Percentiles rank a stretch among this genome's conserved stretches.
These are phyloP conservation scores for Diadema setosum DNA, from an alignment of 35 echinoderm and acorn worm genomes.

Conservation along the genomic window DNA sequence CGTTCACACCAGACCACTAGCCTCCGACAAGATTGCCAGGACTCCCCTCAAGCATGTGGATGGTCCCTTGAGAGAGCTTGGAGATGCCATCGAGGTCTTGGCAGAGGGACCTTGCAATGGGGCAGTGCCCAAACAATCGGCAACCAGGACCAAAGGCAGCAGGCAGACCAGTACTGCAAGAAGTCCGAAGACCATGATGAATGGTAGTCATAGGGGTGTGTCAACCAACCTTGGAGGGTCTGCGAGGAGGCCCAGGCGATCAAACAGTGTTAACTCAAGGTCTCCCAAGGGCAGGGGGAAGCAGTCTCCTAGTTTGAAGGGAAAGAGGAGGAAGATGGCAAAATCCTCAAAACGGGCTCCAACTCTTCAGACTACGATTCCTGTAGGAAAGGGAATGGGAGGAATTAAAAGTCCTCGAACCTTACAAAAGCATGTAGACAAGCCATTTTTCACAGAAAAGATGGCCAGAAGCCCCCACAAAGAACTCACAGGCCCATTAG, in stretches of 20 bases:
- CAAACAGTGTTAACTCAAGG: background rate
- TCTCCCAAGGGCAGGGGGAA: background rate
- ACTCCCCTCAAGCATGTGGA: background rate
- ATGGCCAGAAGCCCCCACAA: background rate
- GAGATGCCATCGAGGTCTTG: background rate
- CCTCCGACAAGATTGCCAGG: slow-evolving; percentile 6
- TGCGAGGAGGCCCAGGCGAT: background rate
- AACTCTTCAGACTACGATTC: no score
- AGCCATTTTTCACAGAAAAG: background rate
- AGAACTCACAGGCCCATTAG: background rate
- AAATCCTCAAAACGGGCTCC: background rate
- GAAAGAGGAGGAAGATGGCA: background rate
- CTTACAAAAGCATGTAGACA: background rate
- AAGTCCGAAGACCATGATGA: background rate
- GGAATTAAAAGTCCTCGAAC: background rate
- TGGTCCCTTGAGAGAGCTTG: background rate
- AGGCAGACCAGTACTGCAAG: background rate
- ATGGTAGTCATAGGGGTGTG: background rate
- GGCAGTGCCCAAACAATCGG: no score
- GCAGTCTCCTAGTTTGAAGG: background rate
- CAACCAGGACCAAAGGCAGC: background rate
- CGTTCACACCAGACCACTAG: background rate
- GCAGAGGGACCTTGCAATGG: background rate
- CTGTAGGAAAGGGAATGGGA: background rate
- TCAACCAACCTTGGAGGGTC: background rate